phyloP scores from a whole-genome alignment of 1,140 invertebrate species.

The Diorhabda elongata region DNA sequence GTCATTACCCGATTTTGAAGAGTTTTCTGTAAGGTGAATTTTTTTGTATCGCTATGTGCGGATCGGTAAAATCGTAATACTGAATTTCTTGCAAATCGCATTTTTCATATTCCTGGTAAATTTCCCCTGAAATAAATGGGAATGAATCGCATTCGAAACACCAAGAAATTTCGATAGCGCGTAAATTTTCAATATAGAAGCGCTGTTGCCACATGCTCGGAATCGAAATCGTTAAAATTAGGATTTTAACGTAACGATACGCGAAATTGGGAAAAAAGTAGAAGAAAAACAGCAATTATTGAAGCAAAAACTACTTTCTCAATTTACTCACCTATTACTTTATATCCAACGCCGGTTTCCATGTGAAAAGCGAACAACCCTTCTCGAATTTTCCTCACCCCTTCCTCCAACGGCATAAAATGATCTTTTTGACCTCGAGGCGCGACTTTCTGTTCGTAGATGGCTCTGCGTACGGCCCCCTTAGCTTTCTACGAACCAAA shows the following conservation, averaged over 20 bases:
- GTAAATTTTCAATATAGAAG: no score
- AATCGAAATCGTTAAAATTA: no score
- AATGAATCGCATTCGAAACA: no score
- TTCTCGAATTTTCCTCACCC: constrained; percentile 53
- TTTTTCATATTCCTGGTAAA: constrained; percentile 62
- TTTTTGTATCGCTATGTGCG: constrained; percentile 56
- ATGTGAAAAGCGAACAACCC: constrained; percentile 62
- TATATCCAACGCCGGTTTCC: constrained; percentile 58
- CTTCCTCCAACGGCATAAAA: constrained; percentile 57
- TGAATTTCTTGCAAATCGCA: constrained; percentile 62
- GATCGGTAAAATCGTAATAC: constrained; percentile 56
- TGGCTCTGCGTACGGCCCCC: constrained; percentile 55
- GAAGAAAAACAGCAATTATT: no score
- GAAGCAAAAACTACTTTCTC: background rate
- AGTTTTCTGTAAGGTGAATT: constrained; percentile 59
- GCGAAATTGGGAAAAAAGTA: no score
- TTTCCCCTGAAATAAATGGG: constrained; percentile 45
- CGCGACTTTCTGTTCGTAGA: constrained; percentile 59
- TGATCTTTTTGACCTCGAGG: constrained; percentile 50
- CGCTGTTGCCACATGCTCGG: no score
- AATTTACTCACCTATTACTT: constrained; percentile 51
- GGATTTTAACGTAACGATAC: no score
- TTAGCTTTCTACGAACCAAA: constrained; percentile 46
- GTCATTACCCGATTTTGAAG: constrained; percentile 55
- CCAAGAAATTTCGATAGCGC: no score